Percentiles rank a stretch among this genome's conserved stretches.
Conservation (phyloP, 2,113 vertebrate species). For the Canis aureus region DNA sequence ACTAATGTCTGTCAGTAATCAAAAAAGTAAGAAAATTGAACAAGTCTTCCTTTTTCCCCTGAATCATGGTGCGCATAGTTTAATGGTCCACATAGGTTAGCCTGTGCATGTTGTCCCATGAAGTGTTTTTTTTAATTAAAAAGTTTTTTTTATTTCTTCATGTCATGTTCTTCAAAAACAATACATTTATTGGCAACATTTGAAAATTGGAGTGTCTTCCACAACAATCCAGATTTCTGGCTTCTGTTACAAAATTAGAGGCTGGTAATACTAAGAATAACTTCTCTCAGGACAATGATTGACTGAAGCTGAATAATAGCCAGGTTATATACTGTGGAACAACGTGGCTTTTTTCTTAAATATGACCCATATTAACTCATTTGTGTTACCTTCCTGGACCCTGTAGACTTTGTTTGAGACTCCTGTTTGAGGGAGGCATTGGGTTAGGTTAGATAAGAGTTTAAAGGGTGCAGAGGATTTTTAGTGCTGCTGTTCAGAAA, state of each 20-base stretch:
- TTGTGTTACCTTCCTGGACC: not conserved
- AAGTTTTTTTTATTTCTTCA: too few species aligned
- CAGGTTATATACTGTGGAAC: not conserved
- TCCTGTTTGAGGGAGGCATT: constrained; percentile 22
- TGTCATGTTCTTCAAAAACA: too few species aligned
- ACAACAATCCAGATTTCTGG: constrained; percentile 37
- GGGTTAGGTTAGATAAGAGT: not conserved
- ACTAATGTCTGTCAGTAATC: too few species aligned
- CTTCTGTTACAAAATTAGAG: constrained; percentile 41
- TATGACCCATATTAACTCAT: not conserved
- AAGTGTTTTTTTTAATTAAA: too few species aligned
- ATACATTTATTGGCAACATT: not conserved
- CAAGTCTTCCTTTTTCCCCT: too few species aligned
- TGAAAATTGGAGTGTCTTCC: constrained; percentile 40
- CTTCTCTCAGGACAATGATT: not conserved
- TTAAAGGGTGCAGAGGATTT: constrained; percentile 19
- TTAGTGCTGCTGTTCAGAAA: constrained; percentile 1
- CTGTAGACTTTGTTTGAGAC: not conserved
- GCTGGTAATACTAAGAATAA: not conserved
- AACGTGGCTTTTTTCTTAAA: not conserved
- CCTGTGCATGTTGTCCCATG: too few species aligned
- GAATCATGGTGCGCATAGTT: too few species aligned
- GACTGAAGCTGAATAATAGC: not conserved
- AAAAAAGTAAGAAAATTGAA: too few species aligned
- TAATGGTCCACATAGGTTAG: too few species aligned